These are phyloP conservation scores for Bombus polaris DNA, from an alignment of 1,140 invertebrate genomes.

Conservation along the genomic window DNA sequence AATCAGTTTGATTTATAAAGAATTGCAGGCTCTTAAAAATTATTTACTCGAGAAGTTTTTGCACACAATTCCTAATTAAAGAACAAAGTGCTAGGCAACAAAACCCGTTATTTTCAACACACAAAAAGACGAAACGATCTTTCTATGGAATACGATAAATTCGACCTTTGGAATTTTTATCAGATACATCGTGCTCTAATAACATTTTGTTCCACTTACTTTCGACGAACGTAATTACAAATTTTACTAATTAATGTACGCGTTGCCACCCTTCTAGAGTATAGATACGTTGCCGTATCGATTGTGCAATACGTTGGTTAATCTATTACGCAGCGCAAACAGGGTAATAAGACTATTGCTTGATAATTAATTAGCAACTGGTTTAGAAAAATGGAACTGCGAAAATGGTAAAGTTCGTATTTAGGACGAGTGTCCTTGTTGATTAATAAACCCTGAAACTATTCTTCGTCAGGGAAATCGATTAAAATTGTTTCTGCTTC, in stretches of 20 bases:
- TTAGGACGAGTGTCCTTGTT: background rate
- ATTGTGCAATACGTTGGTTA: constrained; percentile 6
- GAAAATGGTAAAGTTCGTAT: constrained; percentile 51
- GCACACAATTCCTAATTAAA: background rate
- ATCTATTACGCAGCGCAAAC: background rate
- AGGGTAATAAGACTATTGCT: constrained; percentile 1
- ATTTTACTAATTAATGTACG: constrained; percentile 2
- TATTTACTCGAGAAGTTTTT: background rate
- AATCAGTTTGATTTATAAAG: background rate
- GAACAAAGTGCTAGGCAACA: background rate
- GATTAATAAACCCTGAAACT: background rate
- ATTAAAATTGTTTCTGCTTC: background rate
- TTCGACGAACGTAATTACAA: background rate
- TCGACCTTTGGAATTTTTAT: too few relatives aligned
- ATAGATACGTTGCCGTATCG: background rate
- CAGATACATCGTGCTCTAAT: background rate
- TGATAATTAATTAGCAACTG: constrained; percentile 11
- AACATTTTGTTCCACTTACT: background rate
- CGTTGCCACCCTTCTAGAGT: background rate
- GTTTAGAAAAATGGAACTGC: background rate
- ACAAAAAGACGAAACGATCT: too few relatives aligned
- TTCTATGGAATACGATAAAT: background rate
- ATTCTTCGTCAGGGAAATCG: background rate
- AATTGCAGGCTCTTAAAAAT: background rate
- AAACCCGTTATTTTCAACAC: background rate